Evolutionary conservation across 2,888 invertebrate genomes (phyloP).

Genomic region (Masnerella sp.): DNA sequence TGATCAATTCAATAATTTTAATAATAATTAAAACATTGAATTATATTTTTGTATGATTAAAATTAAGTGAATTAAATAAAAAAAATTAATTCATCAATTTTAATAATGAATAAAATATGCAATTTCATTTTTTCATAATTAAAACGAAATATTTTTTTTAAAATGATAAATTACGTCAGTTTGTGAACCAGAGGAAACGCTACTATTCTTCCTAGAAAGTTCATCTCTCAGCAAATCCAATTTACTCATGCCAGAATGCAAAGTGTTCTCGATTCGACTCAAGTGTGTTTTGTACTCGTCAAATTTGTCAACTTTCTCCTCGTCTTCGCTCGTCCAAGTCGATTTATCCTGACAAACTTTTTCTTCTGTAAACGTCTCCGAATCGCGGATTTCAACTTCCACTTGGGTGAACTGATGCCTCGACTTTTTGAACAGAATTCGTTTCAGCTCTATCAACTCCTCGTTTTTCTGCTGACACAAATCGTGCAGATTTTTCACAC

Average conservation of each 20-base stretch:
- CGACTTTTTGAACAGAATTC: constrained; percentile 14
- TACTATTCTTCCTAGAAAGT: constrained; percentile 31
- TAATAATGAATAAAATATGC: not conserved
- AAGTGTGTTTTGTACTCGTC: constrained; percentile 65
- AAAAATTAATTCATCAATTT: too few species aligned
- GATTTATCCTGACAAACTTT: constrained; percentile 10
- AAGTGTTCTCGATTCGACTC: constrained; percentile 64
- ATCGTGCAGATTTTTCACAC: constrained; percentile 7
- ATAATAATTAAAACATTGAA: too few species aligned
- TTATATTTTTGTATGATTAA: too few species aligned
- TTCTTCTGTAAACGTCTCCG: constrained; percentile 9
- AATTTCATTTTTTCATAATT: not conserved
- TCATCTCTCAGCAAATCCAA: constrained; percentile 66
- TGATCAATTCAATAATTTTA: too few species aligned
- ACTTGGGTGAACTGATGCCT: constrained; percentile 12
- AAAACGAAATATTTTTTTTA: too few species aligned
- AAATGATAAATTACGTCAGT: constrained; percentile 44
- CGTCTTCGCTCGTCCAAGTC: constrained; percentile 8
- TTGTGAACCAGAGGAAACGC: constrained; percentile 25
- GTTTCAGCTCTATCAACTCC: constrained; percentile 29
- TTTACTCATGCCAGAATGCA: constrained; percentile 11
- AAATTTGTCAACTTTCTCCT: constrained; percentile 18
- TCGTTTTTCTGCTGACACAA: constrained; percentile 26
- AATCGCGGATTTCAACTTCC: too few species aligned
- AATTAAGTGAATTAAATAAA: too few species aligned